Percentiles rank a stretch among this genome's conserved stretches.
Conservation (phyloP, 30 jellyfish, hydroid and myxozoan species). For the Hydra vulgaris region DNA sequence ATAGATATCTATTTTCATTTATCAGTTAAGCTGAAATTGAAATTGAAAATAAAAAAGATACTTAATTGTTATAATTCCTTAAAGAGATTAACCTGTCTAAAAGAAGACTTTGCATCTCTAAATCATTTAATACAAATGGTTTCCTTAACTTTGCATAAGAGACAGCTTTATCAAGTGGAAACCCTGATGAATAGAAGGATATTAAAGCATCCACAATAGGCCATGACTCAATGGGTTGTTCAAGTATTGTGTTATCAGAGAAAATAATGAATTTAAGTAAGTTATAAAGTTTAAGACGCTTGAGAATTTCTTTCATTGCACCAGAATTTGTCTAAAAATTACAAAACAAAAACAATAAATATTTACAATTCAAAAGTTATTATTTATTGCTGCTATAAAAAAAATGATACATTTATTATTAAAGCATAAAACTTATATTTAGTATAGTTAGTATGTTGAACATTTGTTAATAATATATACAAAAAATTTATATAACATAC, state of each 20-base stretch:
- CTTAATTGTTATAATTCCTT: no score
- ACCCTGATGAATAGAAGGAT: slow-evolving; percentile 84
- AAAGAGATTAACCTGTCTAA: slow-evolving; percentile 47
- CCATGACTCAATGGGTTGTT: slow-evolving; percentile 83
- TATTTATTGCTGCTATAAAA: not conserved
- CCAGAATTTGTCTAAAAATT: slow-evolving; percentile 55
- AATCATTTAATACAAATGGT: slow-evolving; percentile 72
- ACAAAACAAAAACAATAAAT: not conserved
- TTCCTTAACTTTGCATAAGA: slow-evolving; percentile 63
- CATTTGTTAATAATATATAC: no score
- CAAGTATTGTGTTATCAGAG: slow-evolving; percentile 73
- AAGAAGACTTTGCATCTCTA: slow-evolving; percentile 55
- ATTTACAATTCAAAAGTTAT: not conserved
- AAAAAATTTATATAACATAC: no score
- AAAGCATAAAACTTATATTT: not conserved
- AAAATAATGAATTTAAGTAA: slow-evolving; percentile 60
- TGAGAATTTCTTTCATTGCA: slow-evolving; percentile 85
- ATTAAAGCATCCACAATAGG: slow-evolving; percentile 83
- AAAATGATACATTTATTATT: not conserved
- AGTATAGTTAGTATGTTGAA: not conserved
- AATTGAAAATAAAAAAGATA: no score
- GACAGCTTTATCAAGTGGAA: slow-evolving; percentile 76
- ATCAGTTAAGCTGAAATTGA: no score
- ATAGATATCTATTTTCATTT: no score
- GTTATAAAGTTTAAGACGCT: slow-evolving; percentile 42